These are phyloP conservation scores for Caerostris darwini DNA, from an alignment of 1,140 invertebrate genomes.

Conservation along the genomic window DNA sequence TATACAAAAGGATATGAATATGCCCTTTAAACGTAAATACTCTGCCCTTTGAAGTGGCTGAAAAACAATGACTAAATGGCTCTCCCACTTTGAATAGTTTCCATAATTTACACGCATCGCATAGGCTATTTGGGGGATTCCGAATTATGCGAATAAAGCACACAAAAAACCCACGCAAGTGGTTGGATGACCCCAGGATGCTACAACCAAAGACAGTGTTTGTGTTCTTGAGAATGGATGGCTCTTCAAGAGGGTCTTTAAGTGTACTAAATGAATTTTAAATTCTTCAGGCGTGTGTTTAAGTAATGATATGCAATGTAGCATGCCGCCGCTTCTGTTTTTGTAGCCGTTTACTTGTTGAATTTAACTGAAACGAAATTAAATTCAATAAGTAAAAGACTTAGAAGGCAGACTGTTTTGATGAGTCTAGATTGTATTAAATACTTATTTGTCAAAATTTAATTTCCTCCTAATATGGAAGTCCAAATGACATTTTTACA, in stretches of 20 bases:
- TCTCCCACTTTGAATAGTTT: background rate
- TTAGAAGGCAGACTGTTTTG: background rate
- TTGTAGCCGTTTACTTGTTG: background rate
- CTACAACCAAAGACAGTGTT: background rate
- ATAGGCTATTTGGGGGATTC: background rate
- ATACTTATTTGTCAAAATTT: no score
- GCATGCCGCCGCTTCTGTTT: background rate
- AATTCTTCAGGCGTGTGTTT: background rate
- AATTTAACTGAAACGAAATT: no score
- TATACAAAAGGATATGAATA: slow-evolving; percentile 69
- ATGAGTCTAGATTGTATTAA: background rate
- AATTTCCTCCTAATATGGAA: no score
- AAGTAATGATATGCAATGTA: background rate
- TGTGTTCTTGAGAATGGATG: background rate
- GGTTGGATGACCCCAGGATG: background rate
- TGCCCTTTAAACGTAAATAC: slow-evolving; percentile 47
- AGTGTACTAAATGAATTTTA: background rate
- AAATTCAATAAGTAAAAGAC: no score
- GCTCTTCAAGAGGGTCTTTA: background rate
- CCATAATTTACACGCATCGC: background rate
- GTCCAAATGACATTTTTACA: no score
- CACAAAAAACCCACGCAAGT: background rate
- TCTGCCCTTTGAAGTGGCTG: slow-evolving; percentile 13
- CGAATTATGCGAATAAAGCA: background rate
- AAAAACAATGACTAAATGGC: background rate